Conservation (phyloP, 2,888 invertebrate species). For the Melangyna quadrimaculata region DNA sequence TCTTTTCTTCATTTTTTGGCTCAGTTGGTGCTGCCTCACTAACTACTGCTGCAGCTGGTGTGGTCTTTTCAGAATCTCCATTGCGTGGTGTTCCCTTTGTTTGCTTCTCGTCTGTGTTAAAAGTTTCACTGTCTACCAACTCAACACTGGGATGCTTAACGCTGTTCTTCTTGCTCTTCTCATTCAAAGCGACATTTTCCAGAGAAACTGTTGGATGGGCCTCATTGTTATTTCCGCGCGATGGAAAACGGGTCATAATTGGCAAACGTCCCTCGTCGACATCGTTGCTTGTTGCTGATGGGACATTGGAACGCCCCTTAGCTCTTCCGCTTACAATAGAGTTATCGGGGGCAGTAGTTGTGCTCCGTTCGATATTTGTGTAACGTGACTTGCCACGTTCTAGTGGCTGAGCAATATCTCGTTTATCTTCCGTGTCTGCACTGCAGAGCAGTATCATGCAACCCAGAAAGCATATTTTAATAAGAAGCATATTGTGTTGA, state of each 20-base stretch:
- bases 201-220: slow-evolving; percentile 82
- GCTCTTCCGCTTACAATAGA: slow-evolving; percentile 85
- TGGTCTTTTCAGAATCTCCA: slow-evolving; percentile 76
- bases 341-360: slow-evolving; percentile 83
- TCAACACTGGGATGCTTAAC: slow-evolving; percentile 89
- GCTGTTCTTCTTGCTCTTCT: slow-evolving; percentile 78
- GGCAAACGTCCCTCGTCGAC: slow-evolving; percentile 84
- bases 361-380: slow-evolving; percentile 80
- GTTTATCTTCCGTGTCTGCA: slow-evolving; percentile 72
- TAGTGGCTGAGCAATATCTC: slow-evolving; percentile 41
- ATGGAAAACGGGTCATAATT: slow-evolving; percentile 92
- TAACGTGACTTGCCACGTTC: slow-evolving; percentile 81
- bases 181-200: slow-evolving; percentile 81
- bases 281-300: slow-evolving; percentile 74
- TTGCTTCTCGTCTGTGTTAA: slow-evolving; percentile 85
- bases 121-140: slow-evolving; percentile 90
- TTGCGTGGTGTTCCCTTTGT: slow-evolving; percentile 77
- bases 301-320: slow-evolving; percentile 80
- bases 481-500: slow-evolving; percentile 52
- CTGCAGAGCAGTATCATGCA: slow-evolving; percentile 75
- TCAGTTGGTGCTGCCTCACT: slow-evolving; percentile 72
- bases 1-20: slow-evolving; percentile 50
- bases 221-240: slow-evolving; percentile 83
- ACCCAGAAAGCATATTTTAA: slow-evolving; percentile 74
- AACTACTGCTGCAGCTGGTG: slow-evolving; percentile 74